Evolutionary conservation across 2,888 invertebrate genomes (phyloP), one percentile per base, ranked within the genome.

Genomic region (Drosophila heteroneura): DNA sequence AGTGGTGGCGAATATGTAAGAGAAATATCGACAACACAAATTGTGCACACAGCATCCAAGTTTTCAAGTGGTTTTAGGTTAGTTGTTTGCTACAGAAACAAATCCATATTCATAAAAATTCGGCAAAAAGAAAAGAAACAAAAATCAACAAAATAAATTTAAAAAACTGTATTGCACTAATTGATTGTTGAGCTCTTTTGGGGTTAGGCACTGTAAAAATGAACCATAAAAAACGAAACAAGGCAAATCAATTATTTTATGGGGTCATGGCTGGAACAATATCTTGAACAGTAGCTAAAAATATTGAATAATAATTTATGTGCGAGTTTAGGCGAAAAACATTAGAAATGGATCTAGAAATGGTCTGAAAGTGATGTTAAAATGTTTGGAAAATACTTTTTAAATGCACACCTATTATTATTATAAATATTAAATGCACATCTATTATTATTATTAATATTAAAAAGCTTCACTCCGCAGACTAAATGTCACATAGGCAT

Each of bases 261-360:
- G 60, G 53, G 88, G 88, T 82, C 85, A 79, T 76, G 85, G 88
- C 53, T 79, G 28, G 51, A 70, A 28, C 44, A 22, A 22, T 35
- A 67, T 19, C 35, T 22, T 47, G 30, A 77, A 51, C 68, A 52
- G 69, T 64, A 51, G 67, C 70, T 56, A 51, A 19, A 60, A 53
- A 56, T 58, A 32, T 16, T n/a, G 16, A 51, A 62, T 37, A 33
- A 35, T 22, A 44, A 10, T 51, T 33, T 14, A 59, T 32, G 19
- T 32, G 28, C 16, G 1, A 49, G 3, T 0, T 5, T 63, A 26
- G n/a, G 52, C 22, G 12, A 19, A 44, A n/a, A 5, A 19, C 37
- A 3, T 26, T 37, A 2, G 16, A 19, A 39, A 68, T 51, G 12
- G 49, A 6, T 32, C 30, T 30, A 19, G 4, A 49, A 63, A 26